phyloP scores from a whole-genome alignment of 2,113 vertebrate genomes.

The Girardinichthys multiradiatus region DNA sequence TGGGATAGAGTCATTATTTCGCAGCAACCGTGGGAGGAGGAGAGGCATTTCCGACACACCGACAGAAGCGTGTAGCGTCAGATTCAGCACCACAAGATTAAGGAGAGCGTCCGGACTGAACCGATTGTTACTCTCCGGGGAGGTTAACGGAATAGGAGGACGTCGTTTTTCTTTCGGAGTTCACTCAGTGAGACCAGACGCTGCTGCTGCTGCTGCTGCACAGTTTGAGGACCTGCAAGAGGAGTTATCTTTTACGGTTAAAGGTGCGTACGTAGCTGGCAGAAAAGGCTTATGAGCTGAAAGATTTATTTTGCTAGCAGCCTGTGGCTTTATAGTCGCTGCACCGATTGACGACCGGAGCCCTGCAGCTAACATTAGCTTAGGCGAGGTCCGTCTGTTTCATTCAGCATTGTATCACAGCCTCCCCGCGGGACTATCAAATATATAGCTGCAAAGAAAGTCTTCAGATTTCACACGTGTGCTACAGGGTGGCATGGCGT shows the following conservation, averaged over 20 bases:
- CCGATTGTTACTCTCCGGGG: slow-evolving; percentile 47
- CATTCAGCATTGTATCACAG: slow-evolving; percentile 47
- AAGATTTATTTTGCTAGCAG: slow-evolving; percentile 49
- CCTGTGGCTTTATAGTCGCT: slow-evolving; percentile 55
- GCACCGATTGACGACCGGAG: slow-evolving; percentile 45
- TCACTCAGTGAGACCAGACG: slow-evolving; percentile 49
- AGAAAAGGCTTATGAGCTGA: slow-evolving; percentile 36
- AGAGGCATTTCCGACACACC: slow-evolving; percentile 73
- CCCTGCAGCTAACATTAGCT: slow-evolving; percentile 67
- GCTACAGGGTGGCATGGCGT: not conserved
- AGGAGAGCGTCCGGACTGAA: slow-evolving; percentile 74
- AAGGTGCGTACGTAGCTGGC: slow-evolving; percentile 57
- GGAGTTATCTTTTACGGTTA: slow-evolving; percentile 41
- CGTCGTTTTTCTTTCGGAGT: slow-evolving; percentile 48
- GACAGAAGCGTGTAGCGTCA: slow-evolving; percentile 73
- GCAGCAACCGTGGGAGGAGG: slow-evolving; percentile 70
- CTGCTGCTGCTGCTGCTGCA: slow-evolving; percentile 17
- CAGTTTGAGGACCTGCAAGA: slow-evolving; percentile 67
- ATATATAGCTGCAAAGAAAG: not conserved
- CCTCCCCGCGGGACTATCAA: slow-evolving; percentile 9
- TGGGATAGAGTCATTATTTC: slow-evolving; percentile 80
- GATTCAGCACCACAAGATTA: slow-evolving; percentile 76
- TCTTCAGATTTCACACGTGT: not conserved
- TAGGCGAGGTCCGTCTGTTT: slow-evolving; percentile 72
- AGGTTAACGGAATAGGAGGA: slow-evolving; percentile 40